Evolutionary conservation across 2,797 vertebrate species (phyloP).

Genomic region (Ctenopoma multispine): DNA sequence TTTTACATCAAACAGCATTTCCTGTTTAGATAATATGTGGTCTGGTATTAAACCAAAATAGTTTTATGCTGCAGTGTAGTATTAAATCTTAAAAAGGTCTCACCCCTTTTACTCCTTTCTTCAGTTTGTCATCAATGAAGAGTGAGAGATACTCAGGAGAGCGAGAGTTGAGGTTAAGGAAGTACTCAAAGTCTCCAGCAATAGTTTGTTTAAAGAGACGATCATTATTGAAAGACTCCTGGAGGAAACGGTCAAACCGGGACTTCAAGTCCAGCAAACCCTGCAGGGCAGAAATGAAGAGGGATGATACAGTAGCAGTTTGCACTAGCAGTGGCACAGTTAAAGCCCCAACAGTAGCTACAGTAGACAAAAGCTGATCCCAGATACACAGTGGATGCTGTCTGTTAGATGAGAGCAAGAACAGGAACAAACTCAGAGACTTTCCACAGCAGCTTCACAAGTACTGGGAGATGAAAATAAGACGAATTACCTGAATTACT

Average conservation of each 20-base stretch:
- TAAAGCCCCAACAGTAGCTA: slow-evolving; percentile 8
- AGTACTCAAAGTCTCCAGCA: slow-evolving; percentile 98
- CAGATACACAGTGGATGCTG: not conserved
- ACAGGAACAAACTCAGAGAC: not conserved
- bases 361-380: not conserved
- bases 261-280: slow-evolving; percentile 97
- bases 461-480: not conserved
- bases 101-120: slow-evolving; percentile 99
- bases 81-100: slow-evolving; percentile 65
- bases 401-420: not conserved
- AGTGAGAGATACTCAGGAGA: slow-evolving; percentile 99
- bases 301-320: slow-evolving; percentile 1
- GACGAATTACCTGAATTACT: not conserved
- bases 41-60: not conserved
- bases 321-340: slow-evolving; percentile 5
- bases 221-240: slow-evolving; percentile 98
- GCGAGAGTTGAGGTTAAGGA: slow-evolving; percentile 98
- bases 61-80: not conserved
- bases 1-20: not conserved
- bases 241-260: slow-evolving; percentile 97
- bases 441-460: slow-evolving; percentile 1
- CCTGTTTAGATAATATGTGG: not conserved
- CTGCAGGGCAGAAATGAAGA: slow-evolving; percentile 70
- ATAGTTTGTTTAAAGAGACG: slow-evolving; percentile 99
- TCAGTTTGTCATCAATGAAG: slow-evolving; percentile 99